These are phyloP conservation scores for Dasyornis broadbenti DNA, from an alignment of 2,113 vertebrate species.

Conservation along the genomic window DNA sequence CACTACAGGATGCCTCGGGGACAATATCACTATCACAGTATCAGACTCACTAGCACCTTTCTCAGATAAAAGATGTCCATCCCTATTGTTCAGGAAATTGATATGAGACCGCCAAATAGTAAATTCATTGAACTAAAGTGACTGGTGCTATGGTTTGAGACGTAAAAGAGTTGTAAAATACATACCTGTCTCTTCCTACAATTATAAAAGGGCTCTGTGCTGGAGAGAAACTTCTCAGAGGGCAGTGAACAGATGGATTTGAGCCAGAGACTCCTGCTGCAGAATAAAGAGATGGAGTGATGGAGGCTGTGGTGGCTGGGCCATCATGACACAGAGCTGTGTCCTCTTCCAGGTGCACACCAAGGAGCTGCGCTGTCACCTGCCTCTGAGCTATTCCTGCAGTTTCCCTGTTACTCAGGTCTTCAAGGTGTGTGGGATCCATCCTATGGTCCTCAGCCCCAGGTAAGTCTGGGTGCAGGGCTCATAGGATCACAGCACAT, in stretches of 20 bases:
- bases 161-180: neutral
- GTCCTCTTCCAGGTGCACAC: accelerated
- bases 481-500: neutral
- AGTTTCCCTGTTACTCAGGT: neutral
- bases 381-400: neutral
- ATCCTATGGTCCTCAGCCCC: neutral
- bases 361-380: neutral
- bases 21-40: neutral
- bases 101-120: neutral
- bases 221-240: neutral
- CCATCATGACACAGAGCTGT: accelerated
- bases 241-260: neutral
- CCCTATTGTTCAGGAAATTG: neutral
- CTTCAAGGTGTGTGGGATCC: neutral
- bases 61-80: neutral
- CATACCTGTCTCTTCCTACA: neutral
- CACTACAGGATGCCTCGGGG: neutral
- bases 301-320: neutral
- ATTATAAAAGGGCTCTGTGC: neutral
- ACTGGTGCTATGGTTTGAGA: neutral
- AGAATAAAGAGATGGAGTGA: neutral
- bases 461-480: no score
- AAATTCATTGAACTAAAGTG: neutral
- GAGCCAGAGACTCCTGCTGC: neutral
- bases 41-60: neutral